Conservation (phyloP, 23 tunicate species). For the Trididemnum clinides region DNA sequence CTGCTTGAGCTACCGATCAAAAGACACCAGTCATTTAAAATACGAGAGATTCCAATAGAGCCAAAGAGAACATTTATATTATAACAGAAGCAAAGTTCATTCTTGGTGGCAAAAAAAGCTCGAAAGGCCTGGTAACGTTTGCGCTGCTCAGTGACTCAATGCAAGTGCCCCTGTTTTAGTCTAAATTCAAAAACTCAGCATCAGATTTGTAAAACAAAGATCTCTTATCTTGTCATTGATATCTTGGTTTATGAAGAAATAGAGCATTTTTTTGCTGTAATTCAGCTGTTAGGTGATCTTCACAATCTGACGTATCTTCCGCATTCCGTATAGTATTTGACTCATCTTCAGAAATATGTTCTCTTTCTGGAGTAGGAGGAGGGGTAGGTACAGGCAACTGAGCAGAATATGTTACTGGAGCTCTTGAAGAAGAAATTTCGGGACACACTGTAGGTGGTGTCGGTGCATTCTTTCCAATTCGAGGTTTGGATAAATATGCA, state of each 20-base stretch:
- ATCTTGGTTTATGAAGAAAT: neutral
- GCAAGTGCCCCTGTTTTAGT: neutral
- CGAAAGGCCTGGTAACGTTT: neutral
- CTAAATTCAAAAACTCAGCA: neutral
- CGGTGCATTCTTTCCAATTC: neutral
- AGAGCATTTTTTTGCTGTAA: neutral
- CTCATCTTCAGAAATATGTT: neutral
- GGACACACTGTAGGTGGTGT: neutral
- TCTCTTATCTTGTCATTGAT: neutral
- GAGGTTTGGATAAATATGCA: neutral
- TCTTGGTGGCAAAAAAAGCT: neutral
- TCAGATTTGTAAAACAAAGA: neutral
- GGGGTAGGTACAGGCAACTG: too few relatives aligned
- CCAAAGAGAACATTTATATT: too few relatives aligned
- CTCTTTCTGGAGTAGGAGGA: neutral
- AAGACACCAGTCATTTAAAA: neutral
- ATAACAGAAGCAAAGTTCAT: too few relatives aligned
- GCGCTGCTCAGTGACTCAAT: neutral
- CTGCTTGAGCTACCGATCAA: conserved; percentile 1
- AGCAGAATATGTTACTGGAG: too few relatives aligned
- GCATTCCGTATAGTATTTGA: neutral
- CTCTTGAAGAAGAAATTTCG: neutral
- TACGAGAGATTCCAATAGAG: too few relatives aligned
- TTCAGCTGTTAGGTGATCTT: neutral
- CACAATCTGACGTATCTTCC: neutral